These are phyloP conservation scores for Papilio demoleus DNA, from an alignment of 2,888 invertebrate genomes.

Conservation along the genomic window DNA sequence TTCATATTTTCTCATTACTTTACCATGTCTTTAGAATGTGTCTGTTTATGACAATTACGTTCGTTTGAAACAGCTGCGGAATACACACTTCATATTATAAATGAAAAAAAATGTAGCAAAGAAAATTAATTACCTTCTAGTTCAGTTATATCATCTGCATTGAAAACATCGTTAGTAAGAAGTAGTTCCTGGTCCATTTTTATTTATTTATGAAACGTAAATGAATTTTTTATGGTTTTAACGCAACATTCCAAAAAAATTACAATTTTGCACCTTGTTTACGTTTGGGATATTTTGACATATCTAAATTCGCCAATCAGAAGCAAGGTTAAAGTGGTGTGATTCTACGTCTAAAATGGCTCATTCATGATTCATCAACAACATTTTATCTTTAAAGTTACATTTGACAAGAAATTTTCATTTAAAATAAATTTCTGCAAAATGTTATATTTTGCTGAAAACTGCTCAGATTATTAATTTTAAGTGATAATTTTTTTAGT, in stretches of 20 bases:
- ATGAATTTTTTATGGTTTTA: constrained; percentile 32
- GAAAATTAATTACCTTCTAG: constrained; percentile 83
- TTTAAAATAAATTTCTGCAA: too few relatives aligned
- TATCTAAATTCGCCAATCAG: constrained; percentile 83
- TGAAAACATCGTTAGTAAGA: constrained; percentile 83
- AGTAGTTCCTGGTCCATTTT: constrained; percentile 74
- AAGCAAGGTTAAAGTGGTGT: constrained; percentile 78
- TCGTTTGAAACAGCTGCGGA: too few relatives aligned
- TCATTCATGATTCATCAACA: constrained; percentile 42
- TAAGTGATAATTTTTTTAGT: too few relatives aligned
- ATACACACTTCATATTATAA: too few relatives aligned
- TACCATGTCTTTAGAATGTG: too few relatives aligned
- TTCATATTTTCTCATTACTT: too few relatives aligned
- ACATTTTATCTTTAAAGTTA: too few relatives aligned
- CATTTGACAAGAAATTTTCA: too few relatives aligned
- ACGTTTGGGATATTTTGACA: constrained; percentile 70
- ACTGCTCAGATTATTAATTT: too few relatives aligned
- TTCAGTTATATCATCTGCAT: constrained; percentile 86
- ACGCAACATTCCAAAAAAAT: constrained; percentile 23
- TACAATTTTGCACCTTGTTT: constrained; percentile 59
- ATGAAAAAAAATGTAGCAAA: too few relatives aligned
- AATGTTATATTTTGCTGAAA: too few relatives aligned
- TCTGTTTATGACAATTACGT: too few relatives aligned
- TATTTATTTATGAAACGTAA: constrained; percentile 35
- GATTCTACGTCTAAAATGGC: constrained; percentile 78